Evolutionary conservation across 2,797 vertebrate species (phyloP), one percentile per base, ranked within the genome.

Genomic region (Muscicapa striata): DNA sequence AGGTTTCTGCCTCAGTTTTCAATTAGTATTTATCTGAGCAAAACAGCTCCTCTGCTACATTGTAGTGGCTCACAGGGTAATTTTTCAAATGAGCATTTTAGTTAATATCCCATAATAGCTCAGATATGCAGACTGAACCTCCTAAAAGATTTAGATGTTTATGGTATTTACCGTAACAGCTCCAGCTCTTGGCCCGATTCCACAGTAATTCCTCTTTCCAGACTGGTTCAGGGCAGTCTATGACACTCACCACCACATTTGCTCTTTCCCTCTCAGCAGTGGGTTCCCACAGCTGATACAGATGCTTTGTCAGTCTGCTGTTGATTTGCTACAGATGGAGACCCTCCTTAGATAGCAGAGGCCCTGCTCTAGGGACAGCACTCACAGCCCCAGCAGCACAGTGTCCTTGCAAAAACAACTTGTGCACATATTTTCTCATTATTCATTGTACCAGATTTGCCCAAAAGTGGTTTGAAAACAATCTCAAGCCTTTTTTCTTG

Each of bases 21-120:
- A 96, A 87, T 97, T 94, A 95, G 77, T 91, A 96, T 97, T 96
- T 97, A 96, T 97, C 94, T 85, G 94, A 90, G 90, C 77, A 70
- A 88, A 95, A 93, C 95, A 97, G 94, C 84, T 91, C 81, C 79
- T 93, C 88, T 89, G 77, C 69, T 91, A 78, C 76, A 95, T 95
- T 96, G 95, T 95, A 78, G 82, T 54, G 73, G 79, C 94, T 93
- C 87, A 89, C 40, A 52, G 87, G 51, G 72, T 93, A 94, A 92
- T 97, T 94, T 94, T 96, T 95, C 96, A 95, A 96, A 88, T 91
- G 68, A 90, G 64, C 81, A 72, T 96, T 94, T 91, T 80, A 82
- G 89, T 83, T 94, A 87, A 96, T 96, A 91, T 92, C 51, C 76
- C 67, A 58, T 96, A 96, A 95, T 96, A 86, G 90, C 57, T 82